phyloP scores from a whole-genome alignment of 2,797 vertebrate genomes.

The Micropoecilia bifurca region DNA sequence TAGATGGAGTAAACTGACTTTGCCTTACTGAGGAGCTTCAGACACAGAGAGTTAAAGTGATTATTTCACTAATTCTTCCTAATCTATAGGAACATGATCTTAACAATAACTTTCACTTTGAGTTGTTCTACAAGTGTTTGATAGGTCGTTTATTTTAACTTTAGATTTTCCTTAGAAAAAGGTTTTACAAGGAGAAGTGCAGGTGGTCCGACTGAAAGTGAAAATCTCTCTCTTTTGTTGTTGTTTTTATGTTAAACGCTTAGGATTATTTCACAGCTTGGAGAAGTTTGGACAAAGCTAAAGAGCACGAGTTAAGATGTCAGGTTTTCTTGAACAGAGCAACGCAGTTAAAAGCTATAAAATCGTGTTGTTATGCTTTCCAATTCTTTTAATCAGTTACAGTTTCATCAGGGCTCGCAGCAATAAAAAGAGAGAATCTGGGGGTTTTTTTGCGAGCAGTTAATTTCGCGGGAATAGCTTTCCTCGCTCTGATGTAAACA shows the following conservation, averaged over 20 bases:
- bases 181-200: neutral
- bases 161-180: too few species aligned
- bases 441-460: neutral
- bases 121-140: neutral
- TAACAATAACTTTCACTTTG: neutral
- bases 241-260: neutral
- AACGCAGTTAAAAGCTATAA: neutral
- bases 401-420: neutral
- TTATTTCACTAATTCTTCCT: neutral
- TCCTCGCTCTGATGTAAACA: conserved; percentile 1
- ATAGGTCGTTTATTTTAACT: neutral
- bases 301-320: neutral
- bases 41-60: neutral
- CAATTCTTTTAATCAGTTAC: conserved; percentile 9
- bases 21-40: neutral
- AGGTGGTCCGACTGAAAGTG: neutral
- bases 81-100: neutral
- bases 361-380: conserved; percentile 3
- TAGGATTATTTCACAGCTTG: conserved; percentile 6
- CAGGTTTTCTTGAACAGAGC: neutral
- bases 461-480: neutral
- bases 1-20: neutral
- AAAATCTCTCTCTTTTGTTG: neutral
- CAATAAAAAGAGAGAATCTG: neutral
- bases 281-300: neutral